These are phyloP conservation scores for Parotia lawesii DNA, from an alignment of 2,113 vertebrate species.

Conservation along the genomic window DNA sequence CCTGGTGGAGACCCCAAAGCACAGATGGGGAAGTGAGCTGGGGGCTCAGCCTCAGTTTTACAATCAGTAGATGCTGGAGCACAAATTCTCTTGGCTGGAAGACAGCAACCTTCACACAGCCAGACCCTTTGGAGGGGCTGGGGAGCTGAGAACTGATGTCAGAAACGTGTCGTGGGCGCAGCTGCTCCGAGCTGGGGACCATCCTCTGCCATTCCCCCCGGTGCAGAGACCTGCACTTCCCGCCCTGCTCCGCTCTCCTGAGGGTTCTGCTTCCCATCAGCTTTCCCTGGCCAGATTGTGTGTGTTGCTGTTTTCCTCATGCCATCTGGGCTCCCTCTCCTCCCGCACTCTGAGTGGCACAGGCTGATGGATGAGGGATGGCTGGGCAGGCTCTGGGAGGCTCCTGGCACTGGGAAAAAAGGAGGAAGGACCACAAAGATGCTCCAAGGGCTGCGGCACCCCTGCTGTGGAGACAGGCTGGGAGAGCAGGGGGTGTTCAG, in stretches of 20 bases:
- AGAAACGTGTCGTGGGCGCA: neutral
- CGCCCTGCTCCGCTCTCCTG: neutral
- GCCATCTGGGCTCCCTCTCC: neutral
- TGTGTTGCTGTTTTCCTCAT: neutral
- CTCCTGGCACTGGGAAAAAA: neutral
- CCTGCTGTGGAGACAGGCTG: neutral
- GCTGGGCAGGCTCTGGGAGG: neutral
- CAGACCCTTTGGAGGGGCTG: neutral
- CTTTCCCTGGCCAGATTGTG: neutral
- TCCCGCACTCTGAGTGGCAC: neutral
- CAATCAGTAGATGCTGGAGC: neutral
- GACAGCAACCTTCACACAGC: accelerated
- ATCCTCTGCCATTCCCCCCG: neutral
- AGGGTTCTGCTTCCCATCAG: neutral
- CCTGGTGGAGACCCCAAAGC: neutral
- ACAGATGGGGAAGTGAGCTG: neutral
- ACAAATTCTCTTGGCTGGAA: neutral
- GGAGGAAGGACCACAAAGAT: neutral
- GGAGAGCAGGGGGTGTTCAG: neutral
- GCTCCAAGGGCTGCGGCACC: neutral
- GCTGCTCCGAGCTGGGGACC: neutral
- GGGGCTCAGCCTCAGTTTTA: neutral
- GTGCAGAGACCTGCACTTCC: neutral
- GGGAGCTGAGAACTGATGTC: neutral
- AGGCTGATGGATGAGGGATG: neutral